Conservation (phyloP, 2,797 vertebrate genomes). For the Lepilemur septentrionalis region DNA sequence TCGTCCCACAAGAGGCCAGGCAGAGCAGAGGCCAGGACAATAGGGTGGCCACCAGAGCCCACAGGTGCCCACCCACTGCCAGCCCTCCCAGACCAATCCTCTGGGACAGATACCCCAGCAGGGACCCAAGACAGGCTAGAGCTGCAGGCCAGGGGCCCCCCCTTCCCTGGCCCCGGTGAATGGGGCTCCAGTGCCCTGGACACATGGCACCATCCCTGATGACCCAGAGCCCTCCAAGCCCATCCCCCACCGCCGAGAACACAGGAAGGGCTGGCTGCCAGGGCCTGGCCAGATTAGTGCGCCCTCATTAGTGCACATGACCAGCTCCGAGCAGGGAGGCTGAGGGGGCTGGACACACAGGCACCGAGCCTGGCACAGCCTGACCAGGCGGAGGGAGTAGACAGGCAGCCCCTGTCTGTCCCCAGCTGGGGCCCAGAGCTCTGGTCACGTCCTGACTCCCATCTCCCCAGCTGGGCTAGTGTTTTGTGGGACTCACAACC, state of each 20-base stretch:
- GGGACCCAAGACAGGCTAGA: background rate
- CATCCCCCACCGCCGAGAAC: constrained; percentile 8
- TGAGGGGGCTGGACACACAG: constrained; percentile 4
- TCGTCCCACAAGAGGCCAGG: background rate
- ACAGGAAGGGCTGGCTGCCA: background rate
- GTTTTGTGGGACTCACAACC: background rate
- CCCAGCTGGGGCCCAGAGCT: background rate
- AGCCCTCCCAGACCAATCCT: background rate
- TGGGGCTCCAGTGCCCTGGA: background rate
- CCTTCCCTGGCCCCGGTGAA: background rate
- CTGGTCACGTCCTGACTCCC: background rate
- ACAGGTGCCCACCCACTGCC: background rate
- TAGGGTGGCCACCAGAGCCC: background rate
- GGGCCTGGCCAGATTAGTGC: background rate
- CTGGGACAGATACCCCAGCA: background rate
- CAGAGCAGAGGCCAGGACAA: background rate
- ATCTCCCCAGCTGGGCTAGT: background rate
- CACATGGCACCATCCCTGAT: background rate
- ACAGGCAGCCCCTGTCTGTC: background rate
- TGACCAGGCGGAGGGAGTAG: background rate
- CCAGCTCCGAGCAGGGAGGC: background rate
- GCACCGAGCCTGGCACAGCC: constrained; percentile 51
- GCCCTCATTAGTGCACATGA: constrained; percentile 50
- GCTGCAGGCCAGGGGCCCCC: background rate
- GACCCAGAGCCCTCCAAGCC: background rate